Percentiles rank a stretch among this genome's conserved stretches.
These are phyloP conservation scores for Spilosoma lubricipeda DNA, from an alignment of 2,888 invertebrate species.

Conservation along the genomic window DNA sequence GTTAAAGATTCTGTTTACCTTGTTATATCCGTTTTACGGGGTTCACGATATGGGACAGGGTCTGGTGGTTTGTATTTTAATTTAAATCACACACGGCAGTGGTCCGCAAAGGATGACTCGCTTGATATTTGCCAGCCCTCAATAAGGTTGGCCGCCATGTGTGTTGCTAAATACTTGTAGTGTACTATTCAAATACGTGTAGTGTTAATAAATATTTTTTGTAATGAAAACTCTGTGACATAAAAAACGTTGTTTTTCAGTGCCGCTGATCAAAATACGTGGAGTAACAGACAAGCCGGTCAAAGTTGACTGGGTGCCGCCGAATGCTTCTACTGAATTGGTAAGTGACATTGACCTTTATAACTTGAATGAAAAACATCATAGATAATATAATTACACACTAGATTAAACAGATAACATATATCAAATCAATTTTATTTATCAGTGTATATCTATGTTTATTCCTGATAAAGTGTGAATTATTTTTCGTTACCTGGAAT, in stretches of 20 bases:
- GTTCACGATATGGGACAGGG: too few species aligned
- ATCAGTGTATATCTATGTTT: slow-evolving; percentile 14
- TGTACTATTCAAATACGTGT: neutral
- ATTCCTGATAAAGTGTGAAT: slow-evolving; percentile 6
- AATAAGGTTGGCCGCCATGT: too few species aligned
- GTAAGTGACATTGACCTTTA: slow-evolving; percentile 64
- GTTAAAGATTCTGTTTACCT: too few species aligned
- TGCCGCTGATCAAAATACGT: slow-evolving; percentile 84
- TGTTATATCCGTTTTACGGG: too few species aligned
- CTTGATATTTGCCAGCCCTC: too few species aligned
- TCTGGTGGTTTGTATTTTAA: too few species aligned
- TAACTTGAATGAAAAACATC: neutral
- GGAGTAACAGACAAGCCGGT: slow-evolving; percentile 88
- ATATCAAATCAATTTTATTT: slow-evolving; percentile 11
- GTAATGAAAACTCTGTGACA: neutral
- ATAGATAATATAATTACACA: neutral
- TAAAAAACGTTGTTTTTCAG: slow-evolving; percentile 64
- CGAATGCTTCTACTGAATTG: slow-evolving; percentile 89
- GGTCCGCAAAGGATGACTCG: too few species aligned
- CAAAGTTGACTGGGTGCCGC: slow-evolving; percentile 92
- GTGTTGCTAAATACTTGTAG: too few species aligned
- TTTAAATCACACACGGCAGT: too few species aligned
- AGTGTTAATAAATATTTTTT: neutral
- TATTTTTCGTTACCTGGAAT: neutral
- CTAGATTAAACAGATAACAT: slow-evolving; percentile 1